Conservation (phyloP, 2,113 vertebrate species). For the Atlantisia rogersi region DNA sequence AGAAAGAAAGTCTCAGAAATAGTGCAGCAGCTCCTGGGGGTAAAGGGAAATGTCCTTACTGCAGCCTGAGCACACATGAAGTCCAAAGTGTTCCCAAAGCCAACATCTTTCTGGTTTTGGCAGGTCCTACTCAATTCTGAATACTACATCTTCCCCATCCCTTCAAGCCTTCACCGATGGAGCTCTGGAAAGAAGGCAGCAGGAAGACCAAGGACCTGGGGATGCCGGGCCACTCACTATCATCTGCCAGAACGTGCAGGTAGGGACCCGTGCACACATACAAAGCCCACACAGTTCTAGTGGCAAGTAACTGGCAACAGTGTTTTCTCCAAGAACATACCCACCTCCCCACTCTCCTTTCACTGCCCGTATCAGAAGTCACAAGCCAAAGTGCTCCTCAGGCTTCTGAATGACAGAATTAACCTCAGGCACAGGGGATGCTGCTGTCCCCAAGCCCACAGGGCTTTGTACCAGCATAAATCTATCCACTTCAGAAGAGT, state of each 20-base stretch:
- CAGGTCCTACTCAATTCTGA: constrained; percentile 93
- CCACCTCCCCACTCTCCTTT: not conserved
- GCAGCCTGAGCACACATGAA: not conserved
- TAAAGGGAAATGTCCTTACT: not conserved
- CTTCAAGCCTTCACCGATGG: constrained; percentile 79
- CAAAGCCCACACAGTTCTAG: not conserved
- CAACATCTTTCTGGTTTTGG: not conserved
- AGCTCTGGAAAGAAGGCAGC: constrained; percentile 81
- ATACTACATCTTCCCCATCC: constrained; percentile 74
- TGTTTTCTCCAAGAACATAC: fast-evolving
- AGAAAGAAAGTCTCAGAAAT: not conserved
- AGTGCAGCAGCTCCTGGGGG: not conserved
- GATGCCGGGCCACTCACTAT: constrained; percentile 81
- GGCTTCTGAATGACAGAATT: not conserved
- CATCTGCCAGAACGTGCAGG: constrained; percentile 93
- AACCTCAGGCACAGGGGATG: not conserved
- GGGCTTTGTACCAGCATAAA: too few species aligned
- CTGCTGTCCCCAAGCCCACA: too few species aligned
- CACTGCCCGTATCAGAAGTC: not conserved
- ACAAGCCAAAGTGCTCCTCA: not conserved
- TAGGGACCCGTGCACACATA: not conserved
- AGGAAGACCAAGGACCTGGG: constrained; percentile 84
- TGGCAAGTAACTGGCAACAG: not conserved
- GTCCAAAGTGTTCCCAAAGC: not conserved
- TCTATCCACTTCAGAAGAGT: too few species aligned